A percentile compares a stretch with the other conserved stretches of the same genome.
phyloP scores from a whole-genome alignment of 2,888 invertebrate genomes.

The Galeruca laticollis region DNA sequence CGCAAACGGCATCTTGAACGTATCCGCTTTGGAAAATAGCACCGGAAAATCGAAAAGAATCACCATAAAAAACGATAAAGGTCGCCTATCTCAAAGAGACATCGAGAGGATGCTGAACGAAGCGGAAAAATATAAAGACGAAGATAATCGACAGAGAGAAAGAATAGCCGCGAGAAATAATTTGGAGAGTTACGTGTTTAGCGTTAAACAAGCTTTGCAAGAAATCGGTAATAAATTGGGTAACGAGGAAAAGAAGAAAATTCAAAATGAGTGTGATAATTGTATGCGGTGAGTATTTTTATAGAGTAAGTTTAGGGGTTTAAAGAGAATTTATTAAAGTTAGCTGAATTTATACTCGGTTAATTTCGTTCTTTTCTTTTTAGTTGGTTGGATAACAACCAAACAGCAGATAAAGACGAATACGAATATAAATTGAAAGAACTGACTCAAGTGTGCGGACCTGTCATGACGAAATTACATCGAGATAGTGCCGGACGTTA shows the following conservation, averaged over 20 bases:
- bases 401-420: constrained; percentile 74
- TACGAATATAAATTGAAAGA: constrained; percentile 74
- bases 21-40: constrained; percentile 69
- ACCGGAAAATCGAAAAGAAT: constrained; percentile 79
- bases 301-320: no score
- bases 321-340: no score
- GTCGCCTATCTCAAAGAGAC: constrained; percentile 83
- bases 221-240: constrained; percentile 74
- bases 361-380: background rate
- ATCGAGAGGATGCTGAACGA: constrained; percentile 85
- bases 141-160: constrained; percentile 78
- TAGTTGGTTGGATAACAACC: constrained; percentile 78
- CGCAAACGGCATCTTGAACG: constrained; percentile 79
- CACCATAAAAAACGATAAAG: constrained; percentile 87
- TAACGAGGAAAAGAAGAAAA: constrained; percentile 67
- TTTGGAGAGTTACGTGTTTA: constrained; percentile 79
- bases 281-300: constrained; percentile 65
- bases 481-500: constrained; percentile 48
- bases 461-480: constrained; percentile 72
- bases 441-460: constrained; percentile 71
- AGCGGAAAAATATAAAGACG: constrained; percentile 78
- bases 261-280: constrained; percentile 70
- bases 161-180: constrained; percentile 79
- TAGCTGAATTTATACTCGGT: no score
- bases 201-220: constrained; percentile 77